Conservation (phyloP, 35 echinoderm and acorn worm species). For the Apostichopus californicus region DNA sequence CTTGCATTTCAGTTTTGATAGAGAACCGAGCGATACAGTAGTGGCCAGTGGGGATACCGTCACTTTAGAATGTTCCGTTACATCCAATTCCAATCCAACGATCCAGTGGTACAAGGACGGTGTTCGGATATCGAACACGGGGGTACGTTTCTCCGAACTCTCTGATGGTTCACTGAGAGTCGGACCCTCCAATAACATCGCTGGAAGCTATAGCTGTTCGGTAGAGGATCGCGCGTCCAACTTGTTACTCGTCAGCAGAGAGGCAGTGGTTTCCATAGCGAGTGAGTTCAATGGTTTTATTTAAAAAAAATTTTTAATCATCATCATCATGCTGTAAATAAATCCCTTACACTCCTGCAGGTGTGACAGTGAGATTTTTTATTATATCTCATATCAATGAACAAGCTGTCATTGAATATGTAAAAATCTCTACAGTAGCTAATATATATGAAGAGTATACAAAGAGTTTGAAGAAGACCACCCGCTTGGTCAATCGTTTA, state of each 20-base stretch:
- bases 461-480: too few relatives aligned
- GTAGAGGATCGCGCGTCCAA: not conserved
- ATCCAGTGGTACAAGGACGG: not conserved
- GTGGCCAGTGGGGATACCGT: slow-evolving; percentile 12
- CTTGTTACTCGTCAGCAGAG: not conserved
- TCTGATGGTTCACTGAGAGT: slow-evolving; percentile 10
- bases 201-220: not conserved
- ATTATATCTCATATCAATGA: too few relatives aligned
- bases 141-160: not conserved
- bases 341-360: too few relatives aligned
- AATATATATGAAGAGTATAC: too few relatives aligned
- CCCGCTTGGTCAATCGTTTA: too few relatives aligned
- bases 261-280: slow-evolving; percentile 28
- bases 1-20: not conserved
- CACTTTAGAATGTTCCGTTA: not conserved
- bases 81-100: not conserved
- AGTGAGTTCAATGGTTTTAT: not conserved
- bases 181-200: not conserved
- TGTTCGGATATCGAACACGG: not conserved
- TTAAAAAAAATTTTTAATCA: too few relatives aligned
- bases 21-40: not conserved
- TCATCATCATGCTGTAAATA: too few relatives aligned
- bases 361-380: too few relatives aligned
- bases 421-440: too few relatives aligned
- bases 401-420: too few relatives aligned